Base-by-base conservation (phyloP, 2,888 invertebrate species). In the Ochlodes sylvanus region DNA sequence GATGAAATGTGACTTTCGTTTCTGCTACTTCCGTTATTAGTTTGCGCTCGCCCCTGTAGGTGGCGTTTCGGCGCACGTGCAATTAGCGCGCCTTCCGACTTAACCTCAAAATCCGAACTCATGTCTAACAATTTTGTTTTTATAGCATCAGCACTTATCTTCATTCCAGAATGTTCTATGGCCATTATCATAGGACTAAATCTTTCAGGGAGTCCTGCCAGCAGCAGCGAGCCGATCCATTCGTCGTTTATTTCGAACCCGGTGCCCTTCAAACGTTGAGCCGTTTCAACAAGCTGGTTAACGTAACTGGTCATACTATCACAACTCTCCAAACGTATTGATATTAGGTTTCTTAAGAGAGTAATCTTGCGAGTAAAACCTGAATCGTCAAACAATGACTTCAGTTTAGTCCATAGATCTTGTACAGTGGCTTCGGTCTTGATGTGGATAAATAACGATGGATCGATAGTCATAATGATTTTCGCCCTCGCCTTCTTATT, bases 171-270 rank as follows among this genome's bases (percentile, higher is more conserved):
- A 69, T 72, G 67, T 55, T 69, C 71, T 5, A 71, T 71, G 14
- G 70, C 73, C 74, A 75, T 73, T 12, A 74, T 72, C 73, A 73
- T 71, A 0, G 73, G 73, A 9, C 47, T 52, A 57, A 65, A 72
- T 19, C 69, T 71, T 19, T 73, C 73, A 27, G 73, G 63, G 7
- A 73, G 60, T 15, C 75, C 75, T 4, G 73, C 73, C 50, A 75
- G 70, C 41, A 76, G 17, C 7, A 76, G 56, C 17, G 67, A 74
- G 5, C 73, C 75, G 14, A 73, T 69, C 71, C 74, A 74, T 10
- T 74, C 66, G 4, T 76, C 73, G 3, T 42, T 70, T 0, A 75
- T 73, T 14, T 69, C 63, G 63, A 75, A 74, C 0, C 73, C 74
- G 7, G 70, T 73, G 12, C 73, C 71, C 17, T 66, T 68, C 42